Conservation (phyloP, 2,113 vertebrate species). For the Xiphophorus couchianus region DNA sequence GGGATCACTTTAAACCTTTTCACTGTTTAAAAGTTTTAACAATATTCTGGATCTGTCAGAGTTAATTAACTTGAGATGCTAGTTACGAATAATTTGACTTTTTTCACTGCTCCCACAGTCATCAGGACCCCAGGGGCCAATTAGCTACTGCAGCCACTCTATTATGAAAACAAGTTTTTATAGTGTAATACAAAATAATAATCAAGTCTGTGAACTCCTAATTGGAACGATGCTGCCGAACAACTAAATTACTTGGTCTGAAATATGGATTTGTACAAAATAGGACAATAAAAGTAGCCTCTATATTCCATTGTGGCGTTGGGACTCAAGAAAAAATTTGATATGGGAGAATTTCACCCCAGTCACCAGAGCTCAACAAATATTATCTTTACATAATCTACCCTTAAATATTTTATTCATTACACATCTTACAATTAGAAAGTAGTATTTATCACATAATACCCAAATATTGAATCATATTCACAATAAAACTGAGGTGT, state of each 20-base stretch:
- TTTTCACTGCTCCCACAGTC: background rate
- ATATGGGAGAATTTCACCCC: no score
- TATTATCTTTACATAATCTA: background rate
- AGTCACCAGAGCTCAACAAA: no score
- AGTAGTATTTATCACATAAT: background rate
- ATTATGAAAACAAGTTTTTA: slow-evolving; percentile 20
- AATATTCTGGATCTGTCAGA: background rate
- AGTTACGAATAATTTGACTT: background rate
- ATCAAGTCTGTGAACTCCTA: slow-evolving; percentile 13
- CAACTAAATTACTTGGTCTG: background rate
- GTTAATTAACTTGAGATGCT: background rate
- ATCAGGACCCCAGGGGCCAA: slow-evolving; percentile 48
- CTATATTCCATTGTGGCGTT: no score
- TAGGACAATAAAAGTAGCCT: no score
- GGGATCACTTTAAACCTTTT: background rate
- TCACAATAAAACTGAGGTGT: background rate
- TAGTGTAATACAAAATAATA: slow-evolving; percentile 8
- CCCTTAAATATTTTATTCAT: background rate
- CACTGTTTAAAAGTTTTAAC: background rate
- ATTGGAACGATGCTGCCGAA: slow-evolving; percentile 12
- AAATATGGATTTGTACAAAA: background rate
- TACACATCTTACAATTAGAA: background rate
- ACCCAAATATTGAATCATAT: background rate
- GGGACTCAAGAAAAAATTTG: no score
- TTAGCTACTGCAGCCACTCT: slow-evolving; percentile 29